phyloP scores from a whole-genome alignment of 2,113 vertebrate genomes.

The Phoenicopterus ruber region DNA sequence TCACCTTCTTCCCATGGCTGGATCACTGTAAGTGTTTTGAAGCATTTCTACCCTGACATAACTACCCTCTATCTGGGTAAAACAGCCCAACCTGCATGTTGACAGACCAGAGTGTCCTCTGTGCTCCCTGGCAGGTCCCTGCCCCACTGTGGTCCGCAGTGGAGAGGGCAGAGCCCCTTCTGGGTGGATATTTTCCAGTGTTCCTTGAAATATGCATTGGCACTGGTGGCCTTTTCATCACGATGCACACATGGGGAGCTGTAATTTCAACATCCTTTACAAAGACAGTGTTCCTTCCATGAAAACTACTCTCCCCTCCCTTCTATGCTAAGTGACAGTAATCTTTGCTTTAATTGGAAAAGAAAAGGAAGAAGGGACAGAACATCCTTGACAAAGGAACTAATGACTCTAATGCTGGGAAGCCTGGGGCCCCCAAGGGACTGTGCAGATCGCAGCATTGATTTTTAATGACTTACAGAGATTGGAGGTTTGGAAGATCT shows the following conservation, averaged over 20 bases:
- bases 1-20: neutral
- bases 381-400: constrained; percentile 36
- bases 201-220: constrained; percentile 26
- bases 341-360: constrained; percentile 18
- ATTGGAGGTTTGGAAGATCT: constrained; percentile 91
- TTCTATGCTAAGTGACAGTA: neutral
- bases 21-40: neutral
- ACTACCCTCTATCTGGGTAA: neutral
- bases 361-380: constrained; percentile 26
- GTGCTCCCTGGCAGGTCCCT: neutral
- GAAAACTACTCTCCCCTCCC: neutral
- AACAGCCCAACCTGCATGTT: rapidly evolving
- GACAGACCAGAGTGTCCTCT: neutral
- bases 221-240: constrained; percentile 24
- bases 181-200: neutral
- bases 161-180: neutral
- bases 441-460: neutral
- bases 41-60: neutral
- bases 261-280: constrained; percentile 42
- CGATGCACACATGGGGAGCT: neutral
- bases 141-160: neutral
- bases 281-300: constrained; percentile 8
- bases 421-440: neutral
- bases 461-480: constrained; percentile 84
- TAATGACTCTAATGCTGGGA: constrained; percentile 41